These are phyloP conservation scores for Radopholus similis DNA, from an alignment of 1,140 invertebrate genomes.

Conservation along the genomic window DNA sequence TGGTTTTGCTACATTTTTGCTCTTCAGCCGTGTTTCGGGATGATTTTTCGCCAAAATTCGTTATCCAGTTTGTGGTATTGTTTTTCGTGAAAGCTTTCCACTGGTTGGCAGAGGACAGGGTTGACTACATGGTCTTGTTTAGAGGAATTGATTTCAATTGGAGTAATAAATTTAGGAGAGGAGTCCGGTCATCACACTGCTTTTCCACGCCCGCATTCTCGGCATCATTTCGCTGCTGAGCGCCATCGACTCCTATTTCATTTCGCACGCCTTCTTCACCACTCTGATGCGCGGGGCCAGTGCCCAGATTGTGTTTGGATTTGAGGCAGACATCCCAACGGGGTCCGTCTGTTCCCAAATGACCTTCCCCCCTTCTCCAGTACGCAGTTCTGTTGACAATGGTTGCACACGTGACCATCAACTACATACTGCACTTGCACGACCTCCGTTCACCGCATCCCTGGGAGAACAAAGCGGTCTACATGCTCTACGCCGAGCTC, in stretches of 20 bases:
- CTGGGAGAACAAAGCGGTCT: conserved; percentile 99
- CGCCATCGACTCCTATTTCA: conserved; percentile 79
- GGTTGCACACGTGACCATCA: conserved; percentile 85
- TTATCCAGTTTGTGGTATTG: conserved; percentile 90
- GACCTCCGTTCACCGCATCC: conserved; percentile 79
- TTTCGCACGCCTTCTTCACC: conserved; percentile 87
- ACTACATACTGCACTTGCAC: conserved; percentile 68
- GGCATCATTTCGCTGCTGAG: conserved; percentile 76
- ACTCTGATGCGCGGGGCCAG: conserved; percentile 90
- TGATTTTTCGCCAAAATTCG: conserved; percentile 97
- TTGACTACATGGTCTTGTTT: conserved; percentile 82
- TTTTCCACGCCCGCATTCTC: conserved; percentile 89
- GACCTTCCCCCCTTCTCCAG: conserved; percentile 57
- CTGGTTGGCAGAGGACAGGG: conserved; percentile 89
- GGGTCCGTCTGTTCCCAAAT: background rate
- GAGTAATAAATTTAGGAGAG: conserved; percentile 67
- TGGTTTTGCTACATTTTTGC: conserved; percentile 91
- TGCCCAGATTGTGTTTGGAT: conserved; percentile 96
- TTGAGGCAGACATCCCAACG: conserved; percentile 69
- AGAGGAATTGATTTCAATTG: background rate
- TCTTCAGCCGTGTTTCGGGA: conserved; percentile 97
- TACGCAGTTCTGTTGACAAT: conserved; percentile 94
- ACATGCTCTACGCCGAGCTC: conserved; percentile 90
- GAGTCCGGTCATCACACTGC: conserved; percentile 87
- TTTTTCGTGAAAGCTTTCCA: conserved; percentile 98